phyloP scores from a whole-genome alignment of 2,797 vertebrate species.

The Okamejei kenojei region DNA sequence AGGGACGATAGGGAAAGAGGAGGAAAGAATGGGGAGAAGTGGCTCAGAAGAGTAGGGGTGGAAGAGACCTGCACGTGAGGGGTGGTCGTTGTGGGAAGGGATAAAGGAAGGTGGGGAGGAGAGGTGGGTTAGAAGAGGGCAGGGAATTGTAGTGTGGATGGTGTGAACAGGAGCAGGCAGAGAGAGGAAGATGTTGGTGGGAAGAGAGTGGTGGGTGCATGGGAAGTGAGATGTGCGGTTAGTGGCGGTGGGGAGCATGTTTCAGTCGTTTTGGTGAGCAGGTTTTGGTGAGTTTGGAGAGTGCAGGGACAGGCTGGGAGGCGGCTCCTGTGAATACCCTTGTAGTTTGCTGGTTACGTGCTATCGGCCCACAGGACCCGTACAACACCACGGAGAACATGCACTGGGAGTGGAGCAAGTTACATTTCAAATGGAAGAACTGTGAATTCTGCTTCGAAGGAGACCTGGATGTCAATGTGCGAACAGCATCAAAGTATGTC shows the following conservation, averaged over 20 bases:
- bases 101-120: not conserved
- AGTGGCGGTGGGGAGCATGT: not conserved
- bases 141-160: not conserved
- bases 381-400: slow-evolving; percentile 98
- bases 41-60: no score
- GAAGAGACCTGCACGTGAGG: not conserved
- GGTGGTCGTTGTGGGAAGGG: not conserved
- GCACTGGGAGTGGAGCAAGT: slow-evolving; percentile 94
- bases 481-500: slow-evolving; percentile 92
- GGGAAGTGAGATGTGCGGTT: not conserved
- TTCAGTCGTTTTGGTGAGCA: not conserved
- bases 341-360: no score
- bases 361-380: slow-evolving; percentile 68
- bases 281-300: no score
- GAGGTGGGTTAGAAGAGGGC: not conserved
- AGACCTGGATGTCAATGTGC: slow-evolving; percentile 86
- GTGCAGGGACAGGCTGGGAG: not conserved
- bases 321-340: no score
- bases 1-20: not conserved
- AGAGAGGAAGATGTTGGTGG: no score
- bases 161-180: no score
- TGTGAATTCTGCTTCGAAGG: slow-evolving; percentile 91
- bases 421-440: slow-evolving; percentile 86
- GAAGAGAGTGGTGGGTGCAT: not conserved
- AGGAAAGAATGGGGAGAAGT: no score